phyloP scores from a whole-genome alignment of 2,113 vertebrate genomes.

The Thymallus thymallus region DNA sequence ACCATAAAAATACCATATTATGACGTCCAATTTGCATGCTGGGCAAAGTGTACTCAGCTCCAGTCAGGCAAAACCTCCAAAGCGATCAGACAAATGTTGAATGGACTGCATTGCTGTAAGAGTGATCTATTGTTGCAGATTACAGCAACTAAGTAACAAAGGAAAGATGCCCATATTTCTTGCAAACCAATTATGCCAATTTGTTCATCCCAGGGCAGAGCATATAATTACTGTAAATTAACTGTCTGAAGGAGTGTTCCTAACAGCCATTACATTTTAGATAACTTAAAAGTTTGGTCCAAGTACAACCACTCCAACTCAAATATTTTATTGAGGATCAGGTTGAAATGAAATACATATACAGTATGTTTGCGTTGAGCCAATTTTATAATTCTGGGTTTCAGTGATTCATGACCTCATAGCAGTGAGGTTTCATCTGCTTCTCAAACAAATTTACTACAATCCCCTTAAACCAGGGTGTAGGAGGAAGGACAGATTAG shows the following conservation, averaged over 20 bases:
- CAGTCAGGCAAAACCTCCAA: no score
- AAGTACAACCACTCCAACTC: not conserved
- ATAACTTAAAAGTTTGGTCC: not conserved
- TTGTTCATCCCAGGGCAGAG: no score
- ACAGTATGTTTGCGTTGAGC: conserved; percentile 18
- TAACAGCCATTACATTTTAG: not conserved
- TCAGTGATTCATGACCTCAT: conserved; percentile 35
- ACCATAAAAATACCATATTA: no score
- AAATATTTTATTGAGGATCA: conserved; percentile 10
- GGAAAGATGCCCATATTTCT: no score
- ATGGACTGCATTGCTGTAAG: no score
- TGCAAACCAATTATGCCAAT: no score
- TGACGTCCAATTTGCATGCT: no score
- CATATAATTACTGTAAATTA: no score
- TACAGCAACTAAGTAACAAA: no score
- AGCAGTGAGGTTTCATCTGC: conserved; percentile 40
- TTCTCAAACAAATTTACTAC: conserved; percentile 53
- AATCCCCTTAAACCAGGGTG: conserved; percentile 42
- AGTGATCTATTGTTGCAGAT: no score
- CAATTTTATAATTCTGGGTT: conserved; percentile 28
- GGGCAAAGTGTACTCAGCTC: no score
- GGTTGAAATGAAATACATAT: conserved; percentile 7
- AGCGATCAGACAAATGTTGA: no score
- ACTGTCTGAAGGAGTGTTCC: not conserved
- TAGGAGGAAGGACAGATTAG: conserved; percentile 38